Conservation (phyloP, 2,888 invertebrate species). For the Piscicola geometra region DNA sequence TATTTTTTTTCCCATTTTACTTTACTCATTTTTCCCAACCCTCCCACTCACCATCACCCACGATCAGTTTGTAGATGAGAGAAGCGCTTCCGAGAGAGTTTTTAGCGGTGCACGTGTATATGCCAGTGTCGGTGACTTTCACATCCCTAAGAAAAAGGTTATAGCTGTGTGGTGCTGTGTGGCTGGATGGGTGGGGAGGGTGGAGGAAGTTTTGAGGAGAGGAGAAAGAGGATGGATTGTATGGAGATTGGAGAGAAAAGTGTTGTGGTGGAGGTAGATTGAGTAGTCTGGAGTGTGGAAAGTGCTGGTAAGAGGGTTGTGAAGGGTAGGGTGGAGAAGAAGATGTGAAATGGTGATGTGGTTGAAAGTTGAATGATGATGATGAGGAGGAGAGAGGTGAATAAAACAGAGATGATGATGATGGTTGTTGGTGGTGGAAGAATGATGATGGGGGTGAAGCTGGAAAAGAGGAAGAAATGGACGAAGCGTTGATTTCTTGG, state of each 20-base stretch:
- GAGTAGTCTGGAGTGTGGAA: not conserved
- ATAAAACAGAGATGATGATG: not conserved
- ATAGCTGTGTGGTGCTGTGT: not conserved
- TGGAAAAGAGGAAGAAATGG: no score
- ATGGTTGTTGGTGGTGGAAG: no score
- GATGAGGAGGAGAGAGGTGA: slow-evolving; percentile 7
- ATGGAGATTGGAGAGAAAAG: not conserved
- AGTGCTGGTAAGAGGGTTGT: not conserved
- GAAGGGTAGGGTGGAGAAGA: slow-evolving; percentile 57
- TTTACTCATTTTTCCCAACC: no score
- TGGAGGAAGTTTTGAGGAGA: not conserved
- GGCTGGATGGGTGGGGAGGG: not conserved
- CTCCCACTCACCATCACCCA: slow-evolving; percentile 65
- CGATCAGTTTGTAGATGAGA: slow-evolving; percentile 88
- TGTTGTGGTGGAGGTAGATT: not conserved
- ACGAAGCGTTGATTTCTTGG: not conserved
- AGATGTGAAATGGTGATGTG: not conserved
- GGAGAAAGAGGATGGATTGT: not conserved
- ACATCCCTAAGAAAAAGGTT: slow-evolving; percentile 71
- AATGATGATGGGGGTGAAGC: no score
- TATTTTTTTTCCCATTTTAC: no score
- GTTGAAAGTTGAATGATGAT: slow-evolving; percentile 7
- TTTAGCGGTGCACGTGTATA: slow-evolving; percentile 90
- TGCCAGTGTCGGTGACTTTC: slow-evolving; percentile 87
- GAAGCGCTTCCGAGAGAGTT: slow-evolving; percentile 93